phyloP scores from a whole-genome alignment of 2,797 vertebrate species.

The Taenioides sp. region DNA sequence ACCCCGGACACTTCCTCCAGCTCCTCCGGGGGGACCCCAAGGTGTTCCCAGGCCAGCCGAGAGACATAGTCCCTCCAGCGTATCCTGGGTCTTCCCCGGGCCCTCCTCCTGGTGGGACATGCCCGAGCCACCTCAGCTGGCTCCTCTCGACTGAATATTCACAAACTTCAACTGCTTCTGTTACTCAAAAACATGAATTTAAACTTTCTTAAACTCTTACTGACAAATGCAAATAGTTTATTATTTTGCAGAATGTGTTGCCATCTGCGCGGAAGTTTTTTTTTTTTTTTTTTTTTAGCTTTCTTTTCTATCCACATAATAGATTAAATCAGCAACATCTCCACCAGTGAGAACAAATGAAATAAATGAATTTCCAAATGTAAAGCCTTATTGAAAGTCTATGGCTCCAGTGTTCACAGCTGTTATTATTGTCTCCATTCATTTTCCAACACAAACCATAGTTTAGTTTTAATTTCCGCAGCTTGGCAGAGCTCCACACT shows the following conservation, averaged over 20 bases:
- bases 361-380: not conserved
- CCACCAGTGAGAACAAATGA: not conserved
- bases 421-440: constrained; percentile 19
- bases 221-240: not conserved
- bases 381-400: constrained; percentile 2
- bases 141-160: no score
- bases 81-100: no score
- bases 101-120: no score
- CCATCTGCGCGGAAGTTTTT: not conserved
- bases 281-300: not conserved
- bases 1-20: no score
- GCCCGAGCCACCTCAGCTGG: no score
- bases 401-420: not conserved
- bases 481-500: constrained; percentile 8
- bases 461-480: constrained; percentile 3
- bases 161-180: not conserved
- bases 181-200: not conserved
- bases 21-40: no score
- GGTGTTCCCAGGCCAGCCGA: no score
- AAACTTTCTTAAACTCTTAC: not conserved
- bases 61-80: no score
- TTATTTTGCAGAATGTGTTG: not conserved
- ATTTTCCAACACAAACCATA: constrained; percentile 11
- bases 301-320: not conserved
- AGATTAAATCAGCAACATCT: not conserved